phyloP scores from a whole-genome alignment of 2,888 invertebrate species.

The Hedya salicella region DNA sequence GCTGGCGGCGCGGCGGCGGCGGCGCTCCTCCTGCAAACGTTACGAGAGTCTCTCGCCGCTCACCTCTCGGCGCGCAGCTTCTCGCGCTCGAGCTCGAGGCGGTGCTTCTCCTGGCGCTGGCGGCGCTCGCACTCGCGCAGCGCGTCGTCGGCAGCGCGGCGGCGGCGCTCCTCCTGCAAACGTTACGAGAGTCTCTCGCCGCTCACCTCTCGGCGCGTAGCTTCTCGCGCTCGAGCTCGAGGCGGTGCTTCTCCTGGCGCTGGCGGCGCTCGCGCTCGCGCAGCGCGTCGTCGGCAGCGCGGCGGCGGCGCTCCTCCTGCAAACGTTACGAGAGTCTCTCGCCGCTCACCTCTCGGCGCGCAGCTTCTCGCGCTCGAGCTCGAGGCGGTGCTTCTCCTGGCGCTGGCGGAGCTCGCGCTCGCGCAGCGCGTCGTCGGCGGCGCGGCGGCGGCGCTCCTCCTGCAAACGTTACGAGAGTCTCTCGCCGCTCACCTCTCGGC shows the following conservation, averaged over 20 bases:
- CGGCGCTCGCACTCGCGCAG: background rate
- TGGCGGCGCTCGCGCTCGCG: background rate
- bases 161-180: conserved; percentile 1
- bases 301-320: background rate
- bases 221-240: conserved; percentile 92
- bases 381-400: conserved; percentile 84
- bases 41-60: too few species aligned
- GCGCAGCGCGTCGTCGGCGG: conserved; percentile 23
- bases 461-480: too few species aligned
- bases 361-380: conserved; percentile 91
- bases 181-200: too few species aligned
- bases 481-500: too few species aligned
- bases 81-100: conserved; percentile 92
- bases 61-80: conserved; percentile 91
- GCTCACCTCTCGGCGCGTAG: conserved; percentile 91
- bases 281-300: background rate
- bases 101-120: conserved; percentile 59
- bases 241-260: conserved; percentile 72
- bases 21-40: background rate
- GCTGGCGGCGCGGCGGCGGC: too few species aligned
- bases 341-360: conserved; percentile 92
- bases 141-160: background rate
- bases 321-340: too few species aligned
- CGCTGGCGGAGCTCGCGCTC: conserved; percentile 1
- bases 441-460: conserved; percentile 18